Evolutionary conservation across 2,888 invertebrate species (phyloP).

Genomic region (Hydroisotoma schaefferi): DNA sequence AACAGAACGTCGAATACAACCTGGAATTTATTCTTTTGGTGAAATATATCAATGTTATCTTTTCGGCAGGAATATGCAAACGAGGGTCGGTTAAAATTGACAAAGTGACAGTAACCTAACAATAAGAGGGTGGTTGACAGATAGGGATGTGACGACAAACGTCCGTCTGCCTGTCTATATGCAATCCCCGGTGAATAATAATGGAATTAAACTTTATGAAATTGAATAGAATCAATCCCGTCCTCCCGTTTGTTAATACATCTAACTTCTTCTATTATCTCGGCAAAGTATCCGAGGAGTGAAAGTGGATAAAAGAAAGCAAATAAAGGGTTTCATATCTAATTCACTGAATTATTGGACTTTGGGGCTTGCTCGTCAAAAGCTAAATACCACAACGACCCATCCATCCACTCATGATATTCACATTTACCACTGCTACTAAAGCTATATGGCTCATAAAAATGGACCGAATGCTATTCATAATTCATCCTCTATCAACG

Average conservation of each 20-base stretch:
- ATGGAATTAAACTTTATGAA: conserved; percentile 11
- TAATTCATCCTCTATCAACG: background rate
- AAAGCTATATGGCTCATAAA: background rate
- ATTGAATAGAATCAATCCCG: conserved; percentile 1
- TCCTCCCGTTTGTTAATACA: background rate
- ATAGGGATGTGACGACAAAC: conserved; percentile 7
- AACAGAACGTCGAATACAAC: too few species aligned
- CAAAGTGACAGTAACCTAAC: conserved; percentile 14
- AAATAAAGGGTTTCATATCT: conserved; percentile 2
- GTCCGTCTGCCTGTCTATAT: too few species aligned
- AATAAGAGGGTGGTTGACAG: conserved; percentile 10
- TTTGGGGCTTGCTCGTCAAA: too few species aligned
- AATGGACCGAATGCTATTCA: background rate
- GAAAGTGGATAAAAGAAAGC: conserved; percentile 16
- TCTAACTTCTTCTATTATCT: background rate
- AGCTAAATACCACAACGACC: too few species aligned
- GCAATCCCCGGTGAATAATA: conserved; percentile 3
- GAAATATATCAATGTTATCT: conserved; percentile 35
- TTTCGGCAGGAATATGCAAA: conserved; percentile 24
- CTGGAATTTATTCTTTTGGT: too few species aligned
- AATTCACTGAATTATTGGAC: background rate
- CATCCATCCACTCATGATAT: too few species aligned
- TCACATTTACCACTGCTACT: too few species aligned
- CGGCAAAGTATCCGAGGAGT: background rate
- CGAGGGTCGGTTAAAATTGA: conserved; percentile 13